Base-by-base conservation (phyloP, 1,140 invertebrate species). In the Tachypleus tridentatus region DNA sequence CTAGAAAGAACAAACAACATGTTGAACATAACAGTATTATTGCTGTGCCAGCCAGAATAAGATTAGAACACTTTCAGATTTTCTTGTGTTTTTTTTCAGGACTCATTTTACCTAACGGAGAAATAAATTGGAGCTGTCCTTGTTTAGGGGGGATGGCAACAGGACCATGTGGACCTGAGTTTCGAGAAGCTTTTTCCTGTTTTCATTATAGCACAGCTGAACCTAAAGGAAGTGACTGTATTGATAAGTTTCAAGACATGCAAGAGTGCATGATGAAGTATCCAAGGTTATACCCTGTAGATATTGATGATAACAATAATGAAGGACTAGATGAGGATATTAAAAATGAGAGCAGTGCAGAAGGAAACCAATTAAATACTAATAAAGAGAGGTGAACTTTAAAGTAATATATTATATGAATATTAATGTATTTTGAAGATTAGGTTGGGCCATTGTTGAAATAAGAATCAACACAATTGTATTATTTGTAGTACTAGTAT, bases 61-160 rank as follows among this genome's bases (percentile, higher is more conserved):
- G 29, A 29, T 29, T 29, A 29, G 29, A 29, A 29, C 29, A 29
- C 29, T 29, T 29, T 29, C 29, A 29, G 29, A 29, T 29, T 29
- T 29, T 29, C 29, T 29, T 29, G 54, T 64, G 68, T 7, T 62
- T 56, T 67, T 68, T 66, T 62, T 84, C 86, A 64, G 93, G 94
- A 50, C 78, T 96, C 3, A 86, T 97, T 64, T 78, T 90, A 51
- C 80, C 86, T 3, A 89, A 91, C 79, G 94, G 95, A 5, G 85
- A 89, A 59, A 96, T 98, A 64, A 98, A 98, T 78, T 98, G 93
- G 93, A 87, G 88, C 74, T 98, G 95, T 73, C 95, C 94, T 0
- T 98, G 95, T 78, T 80, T 97, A 29, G 94, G 94, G 49, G 91
- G 92, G 10, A 94, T 96, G 88, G 89, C 93, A 4, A 91, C 89